Conservation (phyloP, 23 tunicate species). For the Trididemnum clinides region DNA sequence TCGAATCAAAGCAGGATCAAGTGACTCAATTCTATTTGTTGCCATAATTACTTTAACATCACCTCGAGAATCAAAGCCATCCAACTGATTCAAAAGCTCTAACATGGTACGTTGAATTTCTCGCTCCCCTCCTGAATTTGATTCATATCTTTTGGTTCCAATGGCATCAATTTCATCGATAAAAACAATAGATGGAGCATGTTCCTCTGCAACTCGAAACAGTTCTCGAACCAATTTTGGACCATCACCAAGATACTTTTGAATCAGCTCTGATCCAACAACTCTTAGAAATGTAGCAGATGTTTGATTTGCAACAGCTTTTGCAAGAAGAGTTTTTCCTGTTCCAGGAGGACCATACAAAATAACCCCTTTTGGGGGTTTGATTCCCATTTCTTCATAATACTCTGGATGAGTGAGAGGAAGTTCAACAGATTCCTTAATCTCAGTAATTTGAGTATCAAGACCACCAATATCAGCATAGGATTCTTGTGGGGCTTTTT, state of each 20-base stretch:
- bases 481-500: conserved; percentile 98
- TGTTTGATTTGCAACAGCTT: conserved; percentile 98
- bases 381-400: conserved; percentile 99
- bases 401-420: conserved; percentile 99
- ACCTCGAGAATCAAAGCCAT: conserved; percentile 96
- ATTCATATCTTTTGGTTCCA: conserved; percentile 97
- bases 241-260: conserved; percentile 96
- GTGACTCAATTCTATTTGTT: conserved; percentile 90
- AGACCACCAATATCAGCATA: conserved; percentile 99
- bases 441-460: conserved; percentile 97
- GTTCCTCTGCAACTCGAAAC: conserved; percentile 97
- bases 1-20: conserved; percentile 95
- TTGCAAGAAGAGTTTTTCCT: conserved; percentile 98
- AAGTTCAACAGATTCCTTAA: conserved; percentile 98
- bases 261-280: conserved; percentile 95
- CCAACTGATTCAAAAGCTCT: conserved; percentile 92
- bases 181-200: conserved; percentile 98
- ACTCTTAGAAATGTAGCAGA: conserved; percentile 95
- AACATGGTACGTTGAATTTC: conserved; percentile 99
- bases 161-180: conserved; percentile 98
- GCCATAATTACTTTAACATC: conserved; percentile 99
- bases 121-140: conserved; percentile 98
- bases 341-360: conserved; percentile 99
- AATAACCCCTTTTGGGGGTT: conserved; percentile 98
- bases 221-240: conserved; percentile 96